phyloP scores from a whole-genome alignment of 2,797 vertebrate species.

The Hipposideros larvatus region DNA sequence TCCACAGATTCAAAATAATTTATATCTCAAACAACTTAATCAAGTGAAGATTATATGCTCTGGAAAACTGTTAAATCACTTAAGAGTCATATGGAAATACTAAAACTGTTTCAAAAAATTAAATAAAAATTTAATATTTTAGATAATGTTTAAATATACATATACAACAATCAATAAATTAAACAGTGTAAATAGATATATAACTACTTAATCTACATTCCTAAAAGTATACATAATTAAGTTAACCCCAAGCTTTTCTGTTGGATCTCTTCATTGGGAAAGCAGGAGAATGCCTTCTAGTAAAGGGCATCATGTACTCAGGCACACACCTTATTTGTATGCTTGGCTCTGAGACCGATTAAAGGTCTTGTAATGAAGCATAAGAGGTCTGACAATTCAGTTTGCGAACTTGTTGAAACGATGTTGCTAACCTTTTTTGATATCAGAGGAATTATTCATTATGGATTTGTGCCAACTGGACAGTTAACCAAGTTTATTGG shows the following conservation, averaged over 20 bases:
- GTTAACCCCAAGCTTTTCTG: neutral
- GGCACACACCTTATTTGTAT: neutral
- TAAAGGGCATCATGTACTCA: neutral
- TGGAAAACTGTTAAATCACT: conserved; percentile 25
- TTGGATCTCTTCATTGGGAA: neutral
- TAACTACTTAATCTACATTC: neutral
- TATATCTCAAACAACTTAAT: neutral
- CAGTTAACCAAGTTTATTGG: no score
- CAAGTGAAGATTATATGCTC: neutral
- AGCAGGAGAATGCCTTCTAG: neutral
- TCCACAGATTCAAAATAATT: neutral
- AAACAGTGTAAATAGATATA: neutral
- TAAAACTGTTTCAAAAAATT: conserved; percentile 14
- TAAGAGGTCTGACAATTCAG: no score
- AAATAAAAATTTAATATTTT: conserved; percentile 7
- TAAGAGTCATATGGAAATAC: conserved; percentile 14
- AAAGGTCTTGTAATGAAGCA: neutral
- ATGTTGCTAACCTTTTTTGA: no score
- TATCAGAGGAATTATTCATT: no score
- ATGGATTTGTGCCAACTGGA: no score
- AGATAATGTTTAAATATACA: conserved; percentile 17
- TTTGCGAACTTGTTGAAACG: no score
- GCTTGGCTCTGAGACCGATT: neutral
- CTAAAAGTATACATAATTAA: neutral
- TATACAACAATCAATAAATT: neutral